A percentile compares a stretch with the other conserved stretches of the same genome.
Evolutionary conservation across 2,888 invertebrate genomes (phyloP).

Genomic region (Pycnomerus fuliginosus): DNA sequence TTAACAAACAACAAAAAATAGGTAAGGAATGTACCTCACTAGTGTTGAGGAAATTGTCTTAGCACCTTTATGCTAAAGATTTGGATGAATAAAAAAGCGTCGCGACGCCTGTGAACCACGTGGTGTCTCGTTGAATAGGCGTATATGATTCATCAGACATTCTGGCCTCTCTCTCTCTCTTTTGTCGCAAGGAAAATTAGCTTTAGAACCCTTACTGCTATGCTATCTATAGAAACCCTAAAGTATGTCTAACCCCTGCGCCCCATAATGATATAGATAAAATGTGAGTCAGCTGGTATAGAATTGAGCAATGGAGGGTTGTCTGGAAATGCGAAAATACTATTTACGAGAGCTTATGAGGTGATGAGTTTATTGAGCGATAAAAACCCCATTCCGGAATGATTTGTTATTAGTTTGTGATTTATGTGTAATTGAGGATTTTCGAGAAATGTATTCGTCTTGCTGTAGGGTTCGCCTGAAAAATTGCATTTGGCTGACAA

Average conservation of each 20-base stretch:
- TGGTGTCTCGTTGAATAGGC: slow-evolving; percentile 35
- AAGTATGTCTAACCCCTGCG: slow-evolving; percentile 12
- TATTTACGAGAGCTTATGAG: slow-evolving; percentile 9
- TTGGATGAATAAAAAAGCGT: slow-evolving; percentile 15
- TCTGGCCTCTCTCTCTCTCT: slow-evolving; percentile 10
- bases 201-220: slow-evolving; percentile 7
- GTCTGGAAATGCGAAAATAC: slow-evolving; percentile 11
- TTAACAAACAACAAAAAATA: no score
- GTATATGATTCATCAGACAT: slow-evolving; percentile 34
- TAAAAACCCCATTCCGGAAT: slow-evolving; percentile 2
- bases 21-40: no score
- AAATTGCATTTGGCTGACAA: no score
- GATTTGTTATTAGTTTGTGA: slow-evolving; percentile 7
- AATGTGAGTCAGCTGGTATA: slow-evolving; percentile 9
- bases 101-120: slow-evolving; percentile 31
- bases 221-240: slow-evolving; percentile 15
- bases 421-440: no score
- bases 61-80: no score
- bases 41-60: no score
- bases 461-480: no score
- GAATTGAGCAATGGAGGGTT: slow-evolving; percentile 1
- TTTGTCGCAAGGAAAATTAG: slow-evolving; percentile 14
- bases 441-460: no score
- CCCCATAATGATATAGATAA: slow-evolving; percentile 13
- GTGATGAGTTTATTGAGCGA: slow-evolving; percentile 10